Percentiles rank a stretch among this genome's conserved stretches.
These are phyloP conservation scores for Diceros bicornis DNA, from an alignment of 2,797 vertebrate species.

Conservation along the genomic window DNA sequence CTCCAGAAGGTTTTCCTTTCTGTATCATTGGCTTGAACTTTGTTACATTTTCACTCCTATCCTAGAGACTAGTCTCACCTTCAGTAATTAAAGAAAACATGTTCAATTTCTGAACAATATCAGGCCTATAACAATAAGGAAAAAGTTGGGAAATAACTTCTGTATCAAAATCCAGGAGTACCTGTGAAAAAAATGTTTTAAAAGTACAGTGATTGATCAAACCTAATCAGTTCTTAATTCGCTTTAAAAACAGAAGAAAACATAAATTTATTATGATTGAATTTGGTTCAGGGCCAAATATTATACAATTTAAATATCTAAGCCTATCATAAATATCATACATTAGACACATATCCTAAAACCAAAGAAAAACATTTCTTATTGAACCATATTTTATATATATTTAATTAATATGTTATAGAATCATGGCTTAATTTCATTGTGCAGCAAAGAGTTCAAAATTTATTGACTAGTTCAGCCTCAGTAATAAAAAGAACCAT, in stretches of 20 bases:
- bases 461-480: conserved; percentile 77
- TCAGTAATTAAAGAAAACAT: neutral
- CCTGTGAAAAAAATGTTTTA: neutral
- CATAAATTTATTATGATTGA: conserved; percentile 69
- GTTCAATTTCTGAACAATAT: neutral
- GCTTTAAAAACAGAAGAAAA: conserved; percentile 46
- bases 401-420: conserved; percentile 74
- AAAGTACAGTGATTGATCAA: neutral
- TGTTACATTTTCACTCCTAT: neutral
- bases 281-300: conserved; percentile 66
- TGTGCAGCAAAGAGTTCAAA: conserved; percentile 51
- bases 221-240: conserved; percentile 36
- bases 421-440: conserved; percentile 69
- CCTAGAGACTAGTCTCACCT: neutral
- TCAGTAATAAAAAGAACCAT: conserved; percentile 71
- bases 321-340: conserved; percentile 73
- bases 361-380: conserved; percentile 69
- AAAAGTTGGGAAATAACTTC: neutral
- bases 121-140: neutral
- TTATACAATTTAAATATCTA: conserved; percentile 71
- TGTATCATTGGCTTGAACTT: neutral
- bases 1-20: neutral
- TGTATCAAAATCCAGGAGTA: neutral
- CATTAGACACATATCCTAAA: conserved; percentile 71
- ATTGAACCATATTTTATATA: conserved; percentile 55